Evolutionary conservation across 2,888 invertebrate genomes (phyloP).

Genomic region (Micropterix aruncella): DNA sequence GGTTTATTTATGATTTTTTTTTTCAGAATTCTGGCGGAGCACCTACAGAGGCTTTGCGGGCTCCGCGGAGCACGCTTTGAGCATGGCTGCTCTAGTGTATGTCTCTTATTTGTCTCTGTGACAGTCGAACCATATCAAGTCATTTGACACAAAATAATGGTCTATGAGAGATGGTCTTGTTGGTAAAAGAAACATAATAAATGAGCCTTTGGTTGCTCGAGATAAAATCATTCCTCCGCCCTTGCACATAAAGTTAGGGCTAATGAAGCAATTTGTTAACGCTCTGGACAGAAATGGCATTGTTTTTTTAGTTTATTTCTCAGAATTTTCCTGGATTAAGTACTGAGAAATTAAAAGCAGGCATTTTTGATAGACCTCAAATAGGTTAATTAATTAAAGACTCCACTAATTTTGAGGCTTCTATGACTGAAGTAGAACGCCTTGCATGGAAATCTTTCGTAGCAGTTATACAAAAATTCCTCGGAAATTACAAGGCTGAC

Average conservation of each 20-base stretch:
- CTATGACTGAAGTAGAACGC: constrained; percentile 4
- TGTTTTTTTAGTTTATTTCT: constrained; percentile 3
- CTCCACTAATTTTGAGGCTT: no score
- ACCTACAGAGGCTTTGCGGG: no score
- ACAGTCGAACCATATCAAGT: not conserved
- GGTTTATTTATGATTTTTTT: no score
- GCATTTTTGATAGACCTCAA: constrained; percentile 6
- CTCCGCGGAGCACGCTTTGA: no score
- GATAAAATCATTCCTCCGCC: constrained; percentile 3
- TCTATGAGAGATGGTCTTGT: no score
- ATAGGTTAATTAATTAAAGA: constrained; percentile 6
- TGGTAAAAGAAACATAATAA: constrained; percentile 4
- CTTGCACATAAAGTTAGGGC: constrained; percentile 1
- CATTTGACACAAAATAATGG: constrained; percentile 1
- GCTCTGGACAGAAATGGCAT: constrained; percentile 3
- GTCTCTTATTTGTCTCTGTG: not conserved
- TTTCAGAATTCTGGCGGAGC: no score
- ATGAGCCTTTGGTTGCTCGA: constrained; percentile 3
- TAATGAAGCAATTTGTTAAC: no score
- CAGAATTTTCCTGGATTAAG: constrained; percentile 11
- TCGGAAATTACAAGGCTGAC: no score
- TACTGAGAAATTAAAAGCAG: constrained; percentile 12
- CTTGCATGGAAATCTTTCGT: constrained; percentile 6
- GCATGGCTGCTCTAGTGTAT: no score
- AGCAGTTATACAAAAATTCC: constrained; percentile 4